Evolutionary conservation across 2,113 vertebrate genomes (phyloP).

Genomic region (Salvelinus fontinalis): DNA sequence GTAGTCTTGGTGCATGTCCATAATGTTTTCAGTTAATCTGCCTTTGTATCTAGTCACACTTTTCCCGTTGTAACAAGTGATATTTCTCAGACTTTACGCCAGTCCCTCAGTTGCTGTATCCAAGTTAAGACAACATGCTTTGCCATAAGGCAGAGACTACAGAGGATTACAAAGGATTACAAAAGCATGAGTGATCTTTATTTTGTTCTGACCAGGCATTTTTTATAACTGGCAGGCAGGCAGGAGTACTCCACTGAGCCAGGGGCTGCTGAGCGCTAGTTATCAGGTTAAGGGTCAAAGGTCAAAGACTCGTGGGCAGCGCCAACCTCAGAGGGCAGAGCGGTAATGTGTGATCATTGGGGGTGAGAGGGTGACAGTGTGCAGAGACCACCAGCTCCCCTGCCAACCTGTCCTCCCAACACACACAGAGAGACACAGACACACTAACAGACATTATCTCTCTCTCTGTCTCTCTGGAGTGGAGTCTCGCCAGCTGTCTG

Average conservation of each 20-base stretch:
- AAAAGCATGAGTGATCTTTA: neutral
- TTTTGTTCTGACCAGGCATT: neutral
- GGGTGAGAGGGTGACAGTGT: conserved; percentile 47
- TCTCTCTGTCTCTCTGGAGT: too few species aligned
- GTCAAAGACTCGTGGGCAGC: conserved; percentile 85
- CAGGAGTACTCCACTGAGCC: neutral
- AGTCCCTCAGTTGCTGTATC: neutral
- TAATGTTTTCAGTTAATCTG: neutral
- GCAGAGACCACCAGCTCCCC: conserved; percentile 63
- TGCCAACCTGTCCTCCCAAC: neutral
- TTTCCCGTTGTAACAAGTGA: too few species aligned
- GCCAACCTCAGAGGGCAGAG: conserved; percentile 82
- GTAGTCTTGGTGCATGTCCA: too few species aligned
- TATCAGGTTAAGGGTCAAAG: conserved; percentile 23
- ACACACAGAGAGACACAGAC: neutral
- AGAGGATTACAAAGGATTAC: neutral
- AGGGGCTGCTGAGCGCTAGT: neutral
- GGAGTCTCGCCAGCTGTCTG: conserved; percentile 83
- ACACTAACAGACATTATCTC: conserved; percentile 12
- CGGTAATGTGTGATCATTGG: conserved; percentile 88
- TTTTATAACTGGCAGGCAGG: neutral
- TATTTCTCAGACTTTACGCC: too few species aligned
- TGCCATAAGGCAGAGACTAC: conserved; percentile 2
- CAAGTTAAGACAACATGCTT: neutral
- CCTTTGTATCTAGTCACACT: neutral